These are phyloP conservation scores for Caenorhabditis panamensis DNA, from an alignment of 2,888 invertebrate species.

Conservation along the genomic window DNA sequence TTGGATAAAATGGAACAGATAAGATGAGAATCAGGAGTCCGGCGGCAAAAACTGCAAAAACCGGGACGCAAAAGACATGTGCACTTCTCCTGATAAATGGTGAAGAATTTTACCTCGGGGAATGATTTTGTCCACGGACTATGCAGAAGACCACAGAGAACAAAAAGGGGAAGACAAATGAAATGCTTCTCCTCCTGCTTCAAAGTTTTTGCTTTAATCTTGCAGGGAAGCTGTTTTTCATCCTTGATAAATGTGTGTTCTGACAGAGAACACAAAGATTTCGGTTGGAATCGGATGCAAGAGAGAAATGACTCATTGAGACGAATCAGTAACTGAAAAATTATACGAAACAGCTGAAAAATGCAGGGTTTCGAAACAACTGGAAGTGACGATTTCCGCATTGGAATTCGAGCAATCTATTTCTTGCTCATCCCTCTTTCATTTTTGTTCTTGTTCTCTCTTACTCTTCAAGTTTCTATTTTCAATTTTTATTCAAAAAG, in stretches of 20 bases:
- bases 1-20: constrained; percentile 23
- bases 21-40: constrained; percentile 19
- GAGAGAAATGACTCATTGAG: constrained; percentile 13
- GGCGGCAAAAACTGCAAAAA: constrained; percentile 19
- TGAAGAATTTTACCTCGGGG: constrained; percentile 60
- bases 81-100: constrained; percentile 54
- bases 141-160: constrained; percentile 41
- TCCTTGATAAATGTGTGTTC: constrained; percentile 27
- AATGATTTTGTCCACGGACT: constrained; percentile 52
- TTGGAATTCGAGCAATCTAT: background rate
- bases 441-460: background rate
- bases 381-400: background rate
- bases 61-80: constrained; percentile 15
- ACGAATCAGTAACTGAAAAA: background rate
- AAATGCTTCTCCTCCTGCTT: background rate
- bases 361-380: background rate
- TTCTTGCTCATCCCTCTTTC: background rate
- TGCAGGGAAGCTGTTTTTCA: constrained; percentile 28
- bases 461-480: background rate
- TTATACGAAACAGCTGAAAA: background rate
- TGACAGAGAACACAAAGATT: background rate
- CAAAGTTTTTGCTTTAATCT: constrained; percentile 30
- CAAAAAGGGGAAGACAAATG: constrained; percentile 24
- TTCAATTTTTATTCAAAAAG: constrained; percentile 9
- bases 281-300: background rate